A percentile compares a stretch with the other conserved stretches of the same genome.
phyloP scores from a whole-genome alignment of 2,888 invertebrate species.

The Tupiocoris notatus region DNA sequence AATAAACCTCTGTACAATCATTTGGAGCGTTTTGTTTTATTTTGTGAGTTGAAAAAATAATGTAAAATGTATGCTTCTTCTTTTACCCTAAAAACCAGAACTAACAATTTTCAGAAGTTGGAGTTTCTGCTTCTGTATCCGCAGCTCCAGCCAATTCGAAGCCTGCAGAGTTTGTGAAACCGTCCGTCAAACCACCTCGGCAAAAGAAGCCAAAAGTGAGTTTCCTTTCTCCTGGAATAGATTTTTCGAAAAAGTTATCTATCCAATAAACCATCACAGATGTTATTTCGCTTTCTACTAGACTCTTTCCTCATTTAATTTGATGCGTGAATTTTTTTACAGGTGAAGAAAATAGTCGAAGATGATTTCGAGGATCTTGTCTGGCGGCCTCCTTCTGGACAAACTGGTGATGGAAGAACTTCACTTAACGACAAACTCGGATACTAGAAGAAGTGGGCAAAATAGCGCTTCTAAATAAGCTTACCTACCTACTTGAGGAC shows the following conservation, averaged over 20 bases:
- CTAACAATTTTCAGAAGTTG: neutral
- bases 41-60: no score
- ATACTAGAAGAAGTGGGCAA: slow-evolving; percentile 66
- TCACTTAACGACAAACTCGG: slow-evolving; percentile 74
- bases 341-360: slow-evolving; percentile 28
- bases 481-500: no score
- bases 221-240: no score
- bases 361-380: slow-evolving; percentile 66
- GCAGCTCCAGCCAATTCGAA: neutral
- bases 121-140: neutral
- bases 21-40: no score
- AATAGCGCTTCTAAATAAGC: no score
- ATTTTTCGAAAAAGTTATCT: no score
- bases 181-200: neutral
- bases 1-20: no score
- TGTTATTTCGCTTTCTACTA: no score
- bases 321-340: neutral
- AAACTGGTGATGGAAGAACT: slow-evolving; percentile 75
- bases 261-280: no score
- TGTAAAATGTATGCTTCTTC: no score
- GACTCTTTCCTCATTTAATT: no score
- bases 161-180: neutral
- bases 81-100: no score
- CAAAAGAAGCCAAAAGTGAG: slow-evolving; percentile 9
- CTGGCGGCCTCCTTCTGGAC: slow-evolving; percentile 75